Base-by-base conservation (phyloP, 2,888 invertebrate species). In the Protophormia terraenovae region DNA sequence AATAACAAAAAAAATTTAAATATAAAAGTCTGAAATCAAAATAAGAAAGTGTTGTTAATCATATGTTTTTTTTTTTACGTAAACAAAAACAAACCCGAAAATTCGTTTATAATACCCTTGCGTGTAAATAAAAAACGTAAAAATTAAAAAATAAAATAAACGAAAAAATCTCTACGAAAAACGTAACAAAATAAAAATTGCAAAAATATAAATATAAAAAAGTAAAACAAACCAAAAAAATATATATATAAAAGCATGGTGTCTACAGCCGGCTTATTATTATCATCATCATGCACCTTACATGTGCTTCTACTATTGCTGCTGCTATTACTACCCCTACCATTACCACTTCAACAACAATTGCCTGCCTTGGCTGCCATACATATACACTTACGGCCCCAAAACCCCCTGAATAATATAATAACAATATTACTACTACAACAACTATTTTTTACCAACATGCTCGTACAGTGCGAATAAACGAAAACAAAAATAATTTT, bases 231-330 rank as follows among this genome's bases (percentile, higher is more conserved):
- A 45, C 14, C 7, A 72, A 62, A 64, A 50, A 55, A 41, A 22
- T 19, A 58, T 60, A 5, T 60, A 69, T 38, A 22, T 60, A 50
- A 69, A 72, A 83, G 80, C 67, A 83, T 83, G 72, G 50, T 78
- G 77, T 82, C 69, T 80, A 77, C 69, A 80, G 77, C 80, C 83
- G 83, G 80, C 76, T 83, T 86, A 80, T 83, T 80, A 81, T 76
- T 83, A 83, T 67, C 66, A 76, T 55, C 79, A 86, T 41, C 66
- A 86, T 85, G 83, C 85, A 76, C 81, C 76, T 78, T 83, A 71
- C 85, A 82, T 85, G 85, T 85, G 85, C 78, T 85, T 35, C 32
- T 71, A 67, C 81, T 3, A 50, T 60, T 60, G 47, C 66, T 76
- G 66, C 67, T 76, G 55, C 71, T 55, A 64, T 16, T 19, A 29